These are phyloP conservation scores for Burhinus oedicnemus DNA, from an alignment of 2,113 vertebrate genomes.

Conservation along the genomic window DNA sequence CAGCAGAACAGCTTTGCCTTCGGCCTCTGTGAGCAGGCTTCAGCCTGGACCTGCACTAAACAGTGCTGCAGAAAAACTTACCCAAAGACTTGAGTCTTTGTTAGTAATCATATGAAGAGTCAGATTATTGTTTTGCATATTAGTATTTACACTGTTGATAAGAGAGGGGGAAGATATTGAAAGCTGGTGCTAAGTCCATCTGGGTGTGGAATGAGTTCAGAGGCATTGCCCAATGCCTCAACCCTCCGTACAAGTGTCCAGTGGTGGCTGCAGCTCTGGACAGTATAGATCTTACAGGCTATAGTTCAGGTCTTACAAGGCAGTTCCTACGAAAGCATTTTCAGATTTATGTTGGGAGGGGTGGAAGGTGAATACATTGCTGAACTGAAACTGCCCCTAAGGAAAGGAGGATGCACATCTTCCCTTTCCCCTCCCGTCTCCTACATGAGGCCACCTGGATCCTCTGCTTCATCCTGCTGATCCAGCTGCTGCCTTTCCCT, in stretches of 20 bases:
- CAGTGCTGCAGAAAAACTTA: neutral
- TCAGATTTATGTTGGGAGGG: neutral
- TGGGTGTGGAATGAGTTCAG: neutral
- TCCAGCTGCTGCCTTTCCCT: neutral
- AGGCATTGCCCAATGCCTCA: accelerated
- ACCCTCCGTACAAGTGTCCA: neutral
- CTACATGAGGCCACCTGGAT: neutral
- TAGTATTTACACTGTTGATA: neutral
- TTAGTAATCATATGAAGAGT: neutral
- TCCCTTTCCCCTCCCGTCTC: accelerated
- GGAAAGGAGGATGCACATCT: neutral
- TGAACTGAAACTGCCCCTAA: neutral
- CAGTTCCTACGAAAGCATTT: neutral
- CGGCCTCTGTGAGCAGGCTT: neutral
- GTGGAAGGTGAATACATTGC: neutral
- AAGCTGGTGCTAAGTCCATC: neutral
- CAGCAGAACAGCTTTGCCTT: neutral
- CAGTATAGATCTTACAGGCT: accelerated
- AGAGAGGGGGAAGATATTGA: neutral
- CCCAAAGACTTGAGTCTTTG: neutral
- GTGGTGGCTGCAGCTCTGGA: neutral
- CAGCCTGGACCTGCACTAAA: neutral
- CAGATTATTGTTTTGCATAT: neutral
- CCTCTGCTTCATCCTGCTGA: neutral
- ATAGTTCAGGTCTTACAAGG: neutral